Base-by-base conservation (phyloP, 2,113 vertebrate genomes). In the Atractosteus spatula region DNA sequence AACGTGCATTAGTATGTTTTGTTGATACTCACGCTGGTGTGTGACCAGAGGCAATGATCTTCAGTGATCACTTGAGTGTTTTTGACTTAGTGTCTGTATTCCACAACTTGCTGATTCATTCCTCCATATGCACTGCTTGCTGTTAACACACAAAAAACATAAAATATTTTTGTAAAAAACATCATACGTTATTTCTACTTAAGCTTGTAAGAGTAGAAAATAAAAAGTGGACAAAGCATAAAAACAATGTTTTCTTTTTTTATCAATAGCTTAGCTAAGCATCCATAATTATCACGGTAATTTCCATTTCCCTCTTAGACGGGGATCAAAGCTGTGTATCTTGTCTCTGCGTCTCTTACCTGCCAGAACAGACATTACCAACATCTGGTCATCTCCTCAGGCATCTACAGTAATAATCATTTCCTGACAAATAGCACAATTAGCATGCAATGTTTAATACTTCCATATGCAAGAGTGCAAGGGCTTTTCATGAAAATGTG, bases 361-460 rank as follows among this genome's bases (percentile, higher is more conserved):
- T 75, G 72, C 16, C 56, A 69, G 7, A 2, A 68, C 55, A 55
- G 13, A 77, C 69, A 69, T 54, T 55, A 41, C 45, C 72, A 75
- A 72, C 65, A 67, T 66, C 72, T 77, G 76, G 68, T 55, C 41
- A 51, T 68, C 47, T 71, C 72, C 76, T 66, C 64, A 41, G 72
- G 72, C 72, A 41, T 68, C 69, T 66, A 45, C 3, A 68, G 56
- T 29, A 55, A 74, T 74, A 72, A 43, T 71, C 71, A 45, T 57
- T 72, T 61, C 65, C 65, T 75, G 80, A 80, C 68, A 79, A 79
- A 79, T 74, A 62, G 55, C 72, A 3, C 57, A 16, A 76, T 80
- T 76, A 74, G 71, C 70, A 71, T 77, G 62, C 70, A 66, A 17
- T 71, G 66, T 78, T 76, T 78, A 70, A 76, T 69, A 83, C 72